Percentiles rank a stretch among this genome's conserved stretches.
phyloP scores from a whole-genome alignment of 2,113 vertebrate genomes.

The Athene cunicularia region DNA sequence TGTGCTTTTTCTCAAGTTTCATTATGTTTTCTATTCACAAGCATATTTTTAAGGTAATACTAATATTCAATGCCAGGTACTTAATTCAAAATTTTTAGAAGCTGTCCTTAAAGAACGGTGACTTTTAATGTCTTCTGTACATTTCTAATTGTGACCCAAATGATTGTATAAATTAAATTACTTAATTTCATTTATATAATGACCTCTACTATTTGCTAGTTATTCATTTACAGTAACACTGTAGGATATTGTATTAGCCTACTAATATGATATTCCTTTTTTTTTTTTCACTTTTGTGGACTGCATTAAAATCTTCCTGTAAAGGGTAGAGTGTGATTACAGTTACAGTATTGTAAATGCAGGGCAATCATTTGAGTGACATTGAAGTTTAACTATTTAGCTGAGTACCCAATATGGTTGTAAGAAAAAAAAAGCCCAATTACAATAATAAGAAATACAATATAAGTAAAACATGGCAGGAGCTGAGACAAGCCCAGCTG shows the following conservation, averaged over 20 bases:
- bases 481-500: conserved; percentile 1
- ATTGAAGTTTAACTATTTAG: conserved; percentile 9
- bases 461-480: neutral
- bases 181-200: neutral
- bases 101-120: neutral
- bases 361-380: neutral
- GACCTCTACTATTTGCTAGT: neutral
- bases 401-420: neutral
- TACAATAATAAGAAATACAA: neutral
- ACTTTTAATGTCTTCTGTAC: neutral
- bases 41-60: neutral
- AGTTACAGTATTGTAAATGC: conserved; percentile 2
- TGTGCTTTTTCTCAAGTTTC: neutral
- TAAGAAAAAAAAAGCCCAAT: neutral
- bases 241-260: neutral
- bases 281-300: neutral
- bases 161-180: neutral
- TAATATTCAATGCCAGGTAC: neutral
- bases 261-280: neutral
- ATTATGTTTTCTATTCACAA: neutral
- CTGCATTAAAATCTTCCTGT: neutral
- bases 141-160: neutral
- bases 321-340: neutral
- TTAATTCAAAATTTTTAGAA: neutral
- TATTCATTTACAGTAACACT: neutral